Conservation (phyloP, 2,888 invertebrate genomes). For the Eupithecia pulchellata region DNA sequence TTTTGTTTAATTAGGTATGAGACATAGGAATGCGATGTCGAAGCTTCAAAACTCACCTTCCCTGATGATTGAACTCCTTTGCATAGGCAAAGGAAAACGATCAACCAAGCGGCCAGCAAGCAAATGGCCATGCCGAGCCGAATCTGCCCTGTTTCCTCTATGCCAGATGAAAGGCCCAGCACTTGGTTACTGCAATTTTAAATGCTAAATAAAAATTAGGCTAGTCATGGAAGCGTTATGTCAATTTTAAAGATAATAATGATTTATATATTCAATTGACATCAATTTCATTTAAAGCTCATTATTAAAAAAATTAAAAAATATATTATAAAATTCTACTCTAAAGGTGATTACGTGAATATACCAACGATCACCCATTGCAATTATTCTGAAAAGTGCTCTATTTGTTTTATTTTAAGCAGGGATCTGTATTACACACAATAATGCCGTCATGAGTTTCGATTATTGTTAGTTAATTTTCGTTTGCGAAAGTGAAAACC, state of each 20-base stretch:
- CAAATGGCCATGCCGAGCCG: constrained; percentile 90
- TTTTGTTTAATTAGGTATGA: too few relatives aligned
- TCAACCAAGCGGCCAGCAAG: constrained; percentile 91
- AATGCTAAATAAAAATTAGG: constrained; percentile 17
- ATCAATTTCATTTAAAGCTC: too few relatives aligned
- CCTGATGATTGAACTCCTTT: constrained; percentile 93
- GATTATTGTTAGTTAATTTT: background rate
- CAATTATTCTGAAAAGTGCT: too few relatives aligned
- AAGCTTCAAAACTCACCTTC: constrained; percentile 77
- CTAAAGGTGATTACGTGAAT: too few relatives aligned
- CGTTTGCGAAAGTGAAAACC: background rate
- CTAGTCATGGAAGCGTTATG: background rate
- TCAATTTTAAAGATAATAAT: background rate
- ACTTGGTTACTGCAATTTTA: constrained; percentile 84
- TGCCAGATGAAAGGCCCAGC: constrained; percentile 89
- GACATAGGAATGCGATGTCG: background rate
- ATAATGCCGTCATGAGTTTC: background rate
- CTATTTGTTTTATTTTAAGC: background rate
- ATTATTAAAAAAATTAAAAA: too few relatives aligned
- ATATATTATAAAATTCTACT: too few relatives aligned
- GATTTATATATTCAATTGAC: background rate
- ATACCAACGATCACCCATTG: too few relatives aligned
- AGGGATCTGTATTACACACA: background rate
- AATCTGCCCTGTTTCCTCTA: constrained; percentile 88
- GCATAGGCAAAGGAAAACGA: constrained; percentile 91